Evolutionary conservation across 1,140 invertebrate species (phyloP).

Genomic region (Lucilia sericata): DNA sequence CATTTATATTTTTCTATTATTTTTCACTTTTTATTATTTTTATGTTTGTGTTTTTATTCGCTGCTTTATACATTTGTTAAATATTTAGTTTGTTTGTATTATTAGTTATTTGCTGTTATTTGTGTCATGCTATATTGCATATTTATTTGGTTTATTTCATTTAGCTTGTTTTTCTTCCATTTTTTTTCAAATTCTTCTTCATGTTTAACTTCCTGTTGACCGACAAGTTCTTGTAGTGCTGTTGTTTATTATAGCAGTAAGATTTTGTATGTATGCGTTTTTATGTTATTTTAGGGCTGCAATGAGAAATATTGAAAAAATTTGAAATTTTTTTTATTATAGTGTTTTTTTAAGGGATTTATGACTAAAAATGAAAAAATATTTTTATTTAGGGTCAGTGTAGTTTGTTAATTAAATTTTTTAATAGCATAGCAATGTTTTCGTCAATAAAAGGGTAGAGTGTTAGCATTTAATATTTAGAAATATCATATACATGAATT

Average conservation of each 20-base stretch:
- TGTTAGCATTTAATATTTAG: too few relatives aligned
- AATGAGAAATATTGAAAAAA: background rate
- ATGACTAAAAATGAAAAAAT: background rate
- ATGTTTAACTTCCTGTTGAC: constrained; percentile 38
- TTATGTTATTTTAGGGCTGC: background rate
- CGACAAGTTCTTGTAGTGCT: background rate
- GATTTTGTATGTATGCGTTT: background rate
- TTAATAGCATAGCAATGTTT: background rate
- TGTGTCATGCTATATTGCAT: constrained; percentile 35
- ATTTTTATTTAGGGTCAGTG: background rate
- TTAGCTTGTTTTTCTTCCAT: background rate
- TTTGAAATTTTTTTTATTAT: background rate
- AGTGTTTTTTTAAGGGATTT: background rate
- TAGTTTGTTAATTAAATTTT: constrained; percentile 38
- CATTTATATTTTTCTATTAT: background rate
- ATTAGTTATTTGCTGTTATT: constrained; percentile 1
- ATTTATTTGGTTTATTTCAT: constrained; percentile 26
- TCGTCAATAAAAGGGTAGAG: too few relatives aligned
- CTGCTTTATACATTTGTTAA: background rate
- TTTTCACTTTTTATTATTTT: background rate
- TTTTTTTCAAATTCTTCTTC: background rate
- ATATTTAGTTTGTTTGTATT: background rate
- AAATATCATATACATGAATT: too few relatives aligned
- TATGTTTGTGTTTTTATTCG: background rate
- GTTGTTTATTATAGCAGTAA: too few relatives aligned